Evolutionary conservation across 1,140 invertebrate species (phyloP).

Genomic region (Ylistrum balloti): DNA sequence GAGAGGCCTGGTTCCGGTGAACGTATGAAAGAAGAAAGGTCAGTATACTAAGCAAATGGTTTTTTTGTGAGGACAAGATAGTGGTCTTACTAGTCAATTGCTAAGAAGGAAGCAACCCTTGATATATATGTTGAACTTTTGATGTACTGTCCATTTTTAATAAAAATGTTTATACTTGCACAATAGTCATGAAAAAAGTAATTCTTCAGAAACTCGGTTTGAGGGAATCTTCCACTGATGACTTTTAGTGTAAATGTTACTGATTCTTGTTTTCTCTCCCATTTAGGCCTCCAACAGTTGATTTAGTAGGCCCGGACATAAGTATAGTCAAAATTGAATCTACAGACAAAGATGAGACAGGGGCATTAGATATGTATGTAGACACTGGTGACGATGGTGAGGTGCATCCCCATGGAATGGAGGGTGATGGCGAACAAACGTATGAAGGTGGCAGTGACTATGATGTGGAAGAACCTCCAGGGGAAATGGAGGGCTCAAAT

Average conservation of each 20-base stretch:
- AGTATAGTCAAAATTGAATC: slow-evolving; percentile 22
- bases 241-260: no score
- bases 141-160: no score
- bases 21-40: slow-evolving; percentile 10
- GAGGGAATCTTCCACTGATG: no score
- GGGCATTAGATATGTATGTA: slow-evolving; percentile 18
- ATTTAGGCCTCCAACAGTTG: background rate
- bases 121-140: no score
- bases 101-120: no score
- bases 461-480: background rate
- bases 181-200: no score
- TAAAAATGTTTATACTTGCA: no score
- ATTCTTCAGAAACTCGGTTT: no score
- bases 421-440: background rate
- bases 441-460: background rate
- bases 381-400: background rate
- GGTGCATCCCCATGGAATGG: slow-evolving; percentile 4
- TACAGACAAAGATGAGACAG: background rate
- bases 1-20: background rate
- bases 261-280: background rate
- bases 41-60: no score
- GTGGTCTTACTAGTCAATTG: no score
- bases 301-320: background rate
- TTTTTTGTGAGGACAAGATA: no score
- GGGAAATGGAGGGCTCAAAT: slow-evolving; percentile 11